Evolutionary conservation across 2,113 vertebrate species (phyloP).

Genomic region (Corythaixoides concolor): DNA sequence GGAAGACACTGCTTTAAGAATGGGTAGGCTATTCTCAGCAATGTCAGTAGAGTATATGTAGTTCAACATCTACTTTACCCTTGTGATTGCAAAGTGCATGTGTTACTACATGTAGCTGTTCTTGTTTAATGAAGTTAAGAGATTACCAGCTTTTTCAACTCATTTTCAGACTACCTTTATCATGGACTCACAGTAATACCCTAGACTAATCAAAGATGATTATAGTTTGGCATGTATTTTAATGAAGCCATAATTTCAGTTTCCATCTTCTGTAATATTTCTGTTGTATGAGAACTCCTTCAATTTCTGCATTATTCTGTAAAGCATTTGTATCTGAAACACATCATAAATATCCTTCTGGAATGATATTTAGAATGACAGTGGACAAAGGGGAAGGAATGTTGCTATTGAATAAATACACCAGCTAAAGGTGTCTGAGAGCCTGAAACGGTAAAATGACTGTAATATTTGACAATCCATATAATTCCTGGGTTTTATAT

Average conservation of each 20-base stretch:
- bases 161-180: not conserved
- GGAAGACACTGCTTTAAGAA: not conserved
- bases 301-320: not conserved
- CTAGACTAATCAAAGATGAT: not conserved
- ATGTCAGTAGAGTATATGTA: not conserved
- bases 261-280: not conserved
- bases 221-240: not conserved
- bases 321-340: not conserved
- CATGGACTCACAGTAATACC: not conserved
- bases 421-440: not conserved
- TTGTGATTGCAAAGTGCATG: not conserved
- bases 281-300: not conserved
- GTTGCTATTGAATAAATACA: not conserved
- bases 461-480: not conserved
- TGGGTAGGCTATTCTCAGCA: not conserved
- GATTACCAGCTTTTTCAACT: not conserved
- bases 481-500: not conserved
- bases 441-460: not conserved
- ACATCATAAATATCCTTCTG: not conserved
- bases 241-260: not conserved
- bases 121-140: not conserved
- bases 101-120: not conserved
- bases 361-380: not conserved
- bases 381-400: not conserved
- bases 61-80: not conserved